Base-by-base conservation (phyloP, 2,888 invertebrate genomes). In the Pyrrhia umbra region DNA sequence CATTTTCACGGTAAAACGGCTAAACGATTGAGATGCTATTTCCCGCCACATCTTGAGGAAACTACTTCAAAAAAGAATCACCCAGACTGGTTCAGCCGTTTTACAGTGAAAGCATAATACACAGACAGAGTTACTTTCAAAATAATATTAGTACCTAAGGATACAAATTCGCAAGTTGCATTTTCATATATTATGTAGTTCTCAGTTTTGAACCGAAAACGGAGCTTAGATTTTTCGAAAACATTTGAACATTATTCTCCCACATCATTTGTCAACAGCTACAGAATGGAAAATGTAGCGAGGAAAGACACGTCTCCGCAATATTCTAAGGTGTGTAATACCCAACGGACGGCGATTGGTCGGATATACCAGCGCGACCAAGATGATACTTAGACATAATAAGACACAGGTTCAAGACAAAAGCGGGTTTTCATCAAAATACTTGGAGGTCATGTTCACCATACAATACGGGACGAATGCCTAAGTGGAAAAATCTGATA, bases 211-310 rank as follows among this genome's bases (percentile, higher is more conserved):
- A 8, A 34, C 34, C 34, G 34, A 34, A 34, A 34, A 13, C n/a
- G 13, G 13, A 34, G 34, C 34, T n/a, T 34, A 34, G 40, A 43
- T 30, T 64, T 64, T 59, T 59, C 50, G n/a, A 75, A 69, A 56
- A 68, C 13, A 61, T 69, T 61, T 43, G 51, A 60, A 75, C 43
- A 56, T 56, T 60, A 68, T 68, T 49, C 52, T 49, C 43, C 37
- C 27, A 67, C 57, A 69, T 69, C 70, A 69, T 75, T 71, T 75
- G 49, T 71, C 76, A 75, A 74, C 37, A 55, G 40, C 37, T 45
- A 45, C 18, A 25, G 39, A 21, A 42, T 50, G 50, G 50, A 70
- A 70, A 75, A 62, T 55, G 30, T 70, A 51, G 71, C 40, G 50
- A 25, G 56, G 42, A 70, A 62, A 72, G 70, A 70, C 49, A 55